Percentiles rank a stretch among this genome's conserved stretches.
phyloP scores from a whole-genome alignment of 2,113 vertebrate species.

The Meles meles region DNA sequence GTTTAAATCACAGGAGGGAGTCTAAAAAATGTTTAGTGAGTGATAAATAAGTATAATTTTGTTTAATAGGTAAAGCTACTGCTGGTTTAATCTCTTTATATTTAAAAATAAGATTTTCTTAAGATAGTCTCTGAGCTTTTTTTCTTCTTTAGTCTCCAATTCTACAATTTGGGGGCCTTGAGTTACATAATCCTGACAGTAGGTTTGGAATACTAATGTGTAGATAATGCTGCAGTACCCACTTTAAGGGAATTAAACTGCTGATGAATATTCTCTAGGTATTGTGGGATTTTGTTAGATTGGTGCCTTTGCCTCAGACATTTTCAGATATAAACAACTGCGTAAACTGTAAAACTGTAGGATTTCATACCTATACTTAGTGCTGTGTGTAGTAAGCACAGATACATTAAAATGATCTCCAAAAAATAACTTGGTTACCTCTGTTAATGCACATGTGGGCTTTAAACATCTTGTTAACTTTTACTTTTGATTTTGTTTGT shows the following conservation, averaged over 20 bases:
- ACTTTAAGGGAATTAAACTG: background rate
- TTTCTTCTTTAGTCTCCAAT: background rate
- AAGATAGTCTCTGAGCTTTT: slow-evolving; percentile 1
- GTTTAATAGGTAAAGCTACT: background rate
- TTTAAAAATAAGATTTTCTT: background rate
- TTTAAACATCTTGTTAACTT: background rate
- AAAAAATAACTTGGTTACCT: background rate
- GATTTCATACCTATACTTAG: background rate
- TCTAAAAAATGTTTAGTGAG: background rate
- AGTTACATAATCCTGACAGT: slow-evolving; percentile 9
- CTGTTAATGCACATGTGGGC: background rate
- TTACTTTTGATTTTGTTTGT: slow-evolving; percentile 5
- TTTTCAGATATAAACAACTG: slow-evolving; percentile 12
- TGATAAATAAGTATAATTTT: background rate
- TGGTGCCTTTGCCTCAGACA: slow-evolving; percentile 20
- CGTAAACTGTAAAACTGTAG: background rate
- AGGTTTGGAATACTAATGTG: background rate
- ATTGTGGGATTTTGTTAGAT: slow-evolving; percentile 23
- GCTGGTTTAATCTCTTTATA: background rate
- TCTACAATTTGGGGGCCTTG: background rate
- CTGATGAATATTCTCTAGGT: slow-evolving; percentile 40
- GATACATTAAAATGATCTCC: background rate
- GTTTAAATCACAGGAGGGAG: background rate
- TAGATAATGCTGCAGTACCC: background rate
- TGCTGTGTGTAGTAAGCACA: background rate